phyloP scores from a whole-genome alignment of 2,888 invertebrate species.

The Eupithecia insigniata region DNA sequence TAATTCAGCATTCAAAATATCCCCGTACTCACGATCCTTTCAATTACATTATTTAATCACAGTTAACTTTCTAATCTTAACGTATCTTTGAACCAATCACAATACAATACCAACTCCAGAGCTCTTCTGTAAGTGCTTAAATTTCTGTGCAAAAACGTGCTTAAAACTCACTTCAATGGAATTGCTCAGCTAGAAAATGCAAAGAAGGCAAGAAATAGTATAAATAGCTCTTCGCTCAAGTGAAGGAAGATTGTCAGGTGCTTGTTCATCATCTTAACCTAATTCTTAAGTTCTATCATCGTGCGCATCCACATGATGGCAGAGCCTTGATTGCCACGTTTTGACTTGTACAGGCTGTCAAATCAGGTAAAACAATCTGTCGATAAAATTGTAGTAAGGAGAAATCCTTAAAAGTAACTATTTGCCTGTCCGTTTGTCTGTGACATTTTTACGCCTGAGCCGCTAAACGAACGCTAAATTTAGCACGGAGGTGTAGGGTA shows the following conservation, averaged over 20 bases:
- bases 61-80: constrained; percentile 48
- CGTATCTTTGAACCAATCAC: constrained; percentile 18
- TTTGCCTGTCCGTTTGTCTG: no score
- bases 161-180: not conserved
- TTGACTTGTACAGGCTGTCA: not conserved
- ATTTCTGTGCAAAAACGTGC: constrained; percentile 6
- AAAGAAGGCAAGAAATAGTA: not conserved
- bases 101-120: not conserved
- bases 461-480: no score
- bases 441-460: no score
- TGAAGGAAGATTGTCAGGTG: constrained; percentile 2
- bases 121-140: not conserved
- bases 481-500: no score
- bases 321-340: not conserved
- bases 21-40: constrained; percentile 33
- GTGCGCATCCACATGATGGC: not conserved
- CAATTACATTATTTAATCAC: constrained; percentile 49
- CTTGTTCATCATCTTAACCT: not conserved
- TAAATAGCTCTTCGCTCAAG: not conserved
- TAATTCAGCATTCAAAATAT: constrained; percentile 46
- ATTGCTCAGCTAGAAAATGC: not conserved
- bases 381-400: no score
- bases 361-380: not conserved
- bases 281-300: not conserved
- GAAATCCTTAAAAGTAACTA: no score